Percentiles rank a stretch among this genome's conserved stretches.
Evolutionary conservation across 2,888 invertebrate genomes (phyloP).

Genomic region (Slavum lentiscoides): DNA sequence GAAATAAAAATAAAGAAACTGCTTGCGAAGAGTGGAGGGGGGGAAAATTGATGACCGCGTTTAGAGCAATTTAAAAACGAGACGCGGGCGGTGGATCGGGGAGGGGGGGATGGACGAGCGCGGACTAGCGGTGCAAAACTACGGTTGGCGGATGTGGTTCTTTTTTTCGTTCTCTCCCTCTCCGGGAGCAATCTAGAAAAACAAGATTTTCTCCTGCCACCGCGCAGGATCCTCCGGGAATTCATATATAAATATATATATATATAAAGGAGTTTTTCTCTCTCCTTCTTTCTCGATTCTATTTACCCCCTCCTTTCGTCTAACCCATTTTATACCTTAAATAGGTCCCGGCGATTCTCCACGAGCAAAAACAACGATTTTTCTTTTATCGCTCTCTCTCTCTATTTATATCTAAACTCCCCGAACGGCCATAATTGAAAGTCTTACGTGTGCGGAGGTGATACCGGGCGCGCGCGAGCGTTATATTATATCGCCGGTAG

Average conservation of each 20-base stretch:
- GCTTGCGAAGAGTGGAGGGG: background rate
- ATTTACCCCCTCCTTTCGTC: background rate
- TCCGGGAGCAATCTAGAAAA: slow-evolving; percentile 47
- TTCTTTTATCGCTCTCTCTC: slow-evolving; percentile 30
- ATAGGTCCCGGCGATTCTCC: slow-evolving; percentile 46
- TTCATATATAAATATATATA: slow-evolving; percentile 53
- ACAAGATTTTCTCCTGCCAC: slow-evolving; percentile 45
- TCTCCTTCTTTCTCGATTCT: background rate
- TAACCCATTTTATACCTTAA: slow-evolving; percentile 42
- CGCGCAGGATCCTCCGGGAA: slow-evolving; percentile 21
- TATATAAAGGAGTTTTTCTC: slow-evolving; percentile 43
- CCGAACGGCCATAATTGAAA: slow-evolving; percentile 49
- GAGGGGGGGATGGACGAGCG: slow-evolving; percentile 9
- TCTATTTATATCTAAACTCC: slow-evolving; percentile 30
- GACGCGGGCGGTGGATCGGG: slow-evolving; percentile 32
- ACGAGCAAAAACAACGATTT: slow-evolving; percentile 49
- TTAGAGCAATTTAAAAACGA: slow-evolving; percentile 52
- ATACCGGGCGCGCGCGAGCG: background rate
- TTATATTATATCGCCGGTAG: slow-evolving; percentile 28
- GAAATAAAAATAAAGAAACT: too few species aligned
- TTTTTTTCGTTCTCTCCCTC: slow-evolving; percentile 9
- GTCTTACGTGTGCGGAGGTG: slow-evolving; percentile 34
- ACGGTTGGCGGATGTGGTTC: too few species aligned
- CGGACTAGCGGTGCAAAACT: too few species aligned
- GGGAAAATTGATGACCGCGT: slow-evolving; percentile 50